A percentile compares a stretch with the other conserved stretches of the same genome.
These are phyloP conservation scores for Trichopria drosophilae DNA, from an alignment of 2,888 invertebrate species.

Conservation along the genomic window DNA sequence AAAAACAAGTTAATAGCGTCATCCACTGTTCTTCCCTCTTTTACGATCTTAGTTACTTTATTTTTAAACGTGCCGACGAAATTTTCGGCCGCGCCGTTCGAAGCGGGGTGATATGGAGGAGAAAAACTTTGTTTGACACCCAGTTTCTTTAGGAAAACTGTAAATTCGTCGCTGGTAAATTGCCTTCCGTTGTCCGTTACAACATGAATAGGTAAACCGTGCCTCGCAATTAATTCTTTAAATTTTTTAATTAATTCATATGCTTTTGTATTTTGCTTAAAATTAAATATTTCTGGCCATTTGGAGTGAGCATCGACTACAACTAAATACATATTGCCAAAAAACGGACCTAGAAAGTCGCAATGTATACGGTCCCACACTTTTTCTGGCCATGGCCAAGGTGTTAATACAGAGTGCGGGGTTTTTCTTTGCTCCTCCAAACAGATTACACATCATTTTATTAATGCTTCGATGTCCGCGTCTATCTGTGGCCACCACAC, in stretches of 20 bases:
- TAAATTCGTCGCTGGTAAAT: conserved; percentile 16
- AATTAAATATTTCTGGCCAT: conserved; percentile 17
- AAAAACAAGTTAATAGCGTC: conserved; percentile 19
- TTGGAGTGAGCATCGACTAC: conserved; percentile 21
- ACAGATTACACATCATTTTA: conserved; percentile 18
- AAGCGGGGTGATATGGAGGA: conserved; percentile 8
- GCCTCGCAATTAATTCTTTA: conserved; percentile 22
- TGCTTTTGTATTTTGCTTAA: conserved; percentile 15
- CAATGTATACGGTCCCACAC: conserved; percentile 21
- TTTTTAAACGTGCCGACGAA: conserved; percentile 12
- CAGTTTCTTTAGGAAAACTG: conserved; percentile 1
- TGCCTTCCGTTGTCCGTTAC: conserved; percentile 33
- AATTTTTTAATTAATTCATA: conserved; percentile 11
- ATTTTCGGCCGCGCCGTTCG: conserved; percentile 11
- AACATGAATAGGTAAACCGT: conserved; percentile 27
- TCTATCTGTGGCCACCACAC: conserved; percentile 21
- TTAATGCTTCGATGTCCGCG: conserved; percentile 2
- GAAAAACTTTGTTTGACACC: conserved; percentile 18
- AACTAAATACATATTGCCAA: conserved; percentile 22
- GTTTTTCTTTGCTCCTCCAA: conserved; percentile 22
- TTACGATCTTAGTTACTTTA: conserved; percentile 17
- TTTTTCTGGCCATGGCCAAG: conserved; percentile 25
- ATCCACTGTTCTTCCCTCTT: conserved; percentile 10
- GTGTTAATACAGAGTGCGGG: conserved; percentile 12
- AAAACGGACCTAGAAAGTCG: conserved; percentile 25